Evolutionary conservation across 2,888 invertebrate species (phyloP), one percentile per base, ranked within the genome.

Genomic region (Lochmaea capreae): DNA sequence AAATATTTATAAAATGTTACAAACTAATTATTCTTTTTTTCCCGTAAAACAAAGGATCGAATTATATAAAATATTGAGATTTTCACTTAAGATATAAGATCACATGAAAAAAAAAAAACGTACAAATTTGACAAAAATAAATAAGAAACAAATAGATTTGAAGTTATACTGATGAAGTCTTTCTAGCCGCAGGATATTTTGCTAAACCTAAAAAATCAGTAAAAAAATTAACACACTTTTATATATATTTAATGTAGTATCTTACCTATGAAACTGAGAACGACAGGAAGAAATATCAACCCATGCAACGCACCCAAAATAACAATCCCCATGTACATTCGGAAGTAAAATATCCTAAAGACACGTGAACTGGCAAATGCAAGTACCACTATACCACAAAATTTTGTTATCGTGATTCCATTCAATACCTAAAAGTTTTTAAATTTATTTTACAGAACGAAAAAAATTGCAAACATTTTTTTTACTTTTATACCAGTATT

Each of bases 301-400:
- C 98, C 97, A 84, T 98, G 98, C 0, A 93, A 88, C 0, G 97
- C 97, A 5, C 98, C 97, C 83, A 97, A 92, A 14, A 98, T 82
- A 1, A 99, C 97, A 80, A 98, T 96, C 69, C 95, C 95, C 76
- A 98, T 89, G 85, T 98, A 97, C 97, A 99, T 98, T 84, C 97
- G 92, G 87, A 98, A 98, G 88, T 97, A 99, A 85, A 96, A 98
- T 69, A 95, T 89, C 87, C 95, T 93, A 84, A 98, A 97, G 77
- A 97, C 92, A 88, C 96, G 93, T 1, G 97, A 97, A 83, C 97
- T 95, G 2, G 98, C 95, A 87, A 98, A 97, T 0, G 94, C 97
- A 77, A 99, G 87, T 10, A 98, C 95, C 18, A 95, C 87, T 73
- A 98, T 96, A 63, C 96, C 96, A 54, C 94, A 94, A 80, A 98